Evolutionary conservation across 2,888 invertebrate genomes (phyloP).

Genomic region (Rapana venosa): DNA sequence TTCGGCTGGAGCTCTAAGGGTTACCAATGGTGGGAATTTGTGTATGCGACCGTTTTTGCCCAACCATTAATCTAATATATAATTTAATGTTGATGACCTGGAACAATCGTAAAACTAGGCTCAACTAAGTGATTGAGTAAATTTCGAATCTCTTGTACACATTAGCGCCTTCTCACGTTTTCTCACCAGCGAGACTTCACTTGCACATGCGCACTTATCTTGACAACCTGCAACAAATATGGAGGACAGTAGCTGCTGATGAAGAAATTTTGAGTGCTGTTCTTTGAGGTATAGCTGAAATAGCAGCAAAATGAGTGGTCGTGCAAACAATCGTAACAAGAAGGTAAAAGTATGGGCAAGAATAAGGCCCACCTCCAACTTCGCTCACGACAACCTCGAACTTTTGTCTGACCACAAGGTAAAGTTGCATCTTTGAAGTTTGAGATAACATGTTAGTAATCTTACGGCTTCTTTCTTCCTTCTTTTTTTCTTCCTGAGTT

Average conservation of each 20-base stretch:
- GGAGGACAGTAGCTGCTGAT: conserved; percentile 45
- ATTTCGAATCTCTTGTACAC: too few species aligned
- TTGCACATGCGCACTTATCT: conserved; percentile 65
- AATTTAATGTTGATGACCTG: too few species aligned
- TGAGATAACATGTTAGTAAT: neutral
- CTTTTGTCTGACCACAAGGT: conserved; percentile 76
- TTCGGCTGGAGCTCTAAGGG: too few species aligned
- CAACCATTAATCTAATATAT: too few species aligned
- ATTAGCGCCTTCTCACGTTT: neutral
- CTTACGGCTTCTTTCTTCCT: neutral
- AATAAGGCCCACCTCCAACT: conserved; percentile 75
- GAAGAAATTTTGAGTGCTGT: neutral
- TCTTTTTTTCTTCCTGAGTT: neutral
- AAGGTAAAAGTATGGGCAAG: conserved; percentile 77
- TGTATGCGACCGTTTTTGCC: too few species aligned
- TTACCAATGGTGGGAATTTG: too few species aligned
- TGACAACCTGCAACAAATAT: conserved; percentile 71
- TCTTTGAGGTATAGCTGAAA: neutral
- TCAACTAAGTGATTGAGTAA: too few species aligned
- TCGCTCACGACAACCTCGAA: conserved; percentile 75
- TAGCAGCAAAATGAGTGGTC: conserved; percentile 45
- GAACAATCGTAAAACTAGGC: too few species aligned
- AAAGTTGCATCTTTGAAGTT: conserved; percentile 21
- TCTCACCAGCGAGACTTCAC: neutral
- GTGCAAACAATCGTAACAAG: conserved; percentile 57